Percentiles rank a stretch among this genome's conserved stretches.
These are phyloP conservation scores for Drosophila leontia DNA, from an alignment of 1,140 invertebrate genomes.

Conservation along the genomic window DNA sequence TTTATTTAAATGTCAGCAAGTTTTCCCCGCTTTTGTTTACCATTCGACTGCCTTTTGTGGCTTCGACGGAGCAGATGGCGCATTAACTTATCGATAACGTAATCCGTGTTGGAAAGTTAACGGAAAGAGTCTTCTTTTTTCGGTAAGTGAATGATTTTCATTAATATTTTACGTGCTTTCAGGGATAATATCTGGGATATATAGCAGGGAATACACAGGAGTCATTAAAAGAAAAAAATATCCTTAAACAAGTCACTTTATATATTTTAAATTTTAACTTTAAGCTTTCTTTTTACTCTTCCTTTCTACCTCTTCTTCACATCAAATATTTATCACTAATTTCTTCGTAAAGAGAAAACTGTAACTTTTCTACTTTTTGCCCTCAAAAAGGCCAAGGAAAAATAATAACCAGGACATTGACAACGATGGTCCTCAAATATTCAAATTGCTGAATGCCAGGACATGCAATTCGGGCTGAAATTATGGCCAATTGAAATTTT, in stretches of 20 bases:
- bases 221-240: not conserved
- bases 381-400: conserved; percentile 4
- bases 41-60: conserved; percentile 29
- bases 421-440: conserved; percentile 50
- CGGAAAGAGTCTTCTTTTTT: not conserved
- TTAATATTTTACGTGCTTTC: not conserved
- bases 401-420: conserved; percentile 25
- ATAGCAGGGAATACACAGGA: too few relatives aligned
- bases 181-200: not conserved
- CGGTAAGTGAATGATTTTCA: not conserved
- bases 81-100: conserved; percentile 48
- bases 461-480: conserved; percentile 46
- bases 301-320: too few relatives aligned
- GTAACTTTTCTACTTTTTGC: not conserved
- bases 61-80: conserved; percentile 24
- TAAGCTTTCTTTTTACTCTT: not conserved
- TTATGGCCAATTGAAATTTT: conserved; percentile 59
- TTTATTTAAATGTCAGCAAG: conserved; percentile 81
- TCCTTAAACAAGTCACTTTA: not conserved
- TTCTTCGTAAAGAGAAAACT: conserved; percentile 13
- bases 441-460: conserved; percentile 31
- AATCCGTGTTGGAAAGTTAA: conserved; percentile 11
- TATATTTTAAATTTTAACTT: not conserved
- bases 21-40: conserved; percentile 52
- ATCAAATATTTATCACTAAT: conserved; percentile 19